Percentiles rank a stretch among this genome's conserved stretches.
Evolutionary conservation across 2,797 vertebrate species (phyloP).

Genomic region (Tapirus indicus): DNA sequence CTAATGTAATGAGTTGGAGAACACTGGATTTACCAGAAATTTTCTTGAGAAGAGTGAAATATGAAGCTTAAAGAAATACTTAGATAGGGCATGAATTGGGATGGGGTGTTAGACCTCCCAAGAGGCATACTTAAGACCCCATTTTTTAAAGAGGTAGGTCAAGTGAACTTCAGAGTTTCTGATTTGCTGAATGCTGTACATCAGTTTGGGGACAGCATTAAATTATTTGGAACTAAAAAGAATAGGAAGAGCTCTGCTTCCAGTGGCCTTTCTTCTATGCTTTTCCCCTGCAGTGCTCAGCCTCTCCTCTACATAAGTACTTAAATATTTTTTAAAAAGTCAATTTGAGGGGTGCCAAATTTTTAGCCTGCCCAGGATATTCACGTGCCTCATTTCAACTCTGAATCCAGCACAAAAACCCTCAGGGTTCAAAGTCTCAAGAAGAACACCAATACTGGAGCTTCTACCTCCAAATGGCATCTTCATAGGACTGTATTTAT

Average conservation of each 20-base stretch:
- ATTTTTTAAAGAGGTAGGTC: background rate
- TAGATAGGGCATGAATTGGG: background rate
- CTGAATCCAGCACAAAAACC: background rate
- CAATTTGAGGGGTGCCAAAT: background rate
- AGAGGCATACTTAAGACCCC: background rate
- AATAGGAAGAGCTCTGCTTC: background rate
- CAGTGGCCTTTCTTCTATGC: background rate
- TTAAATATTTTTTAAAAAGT: background rate
- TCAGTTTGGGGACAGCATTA: background rate
- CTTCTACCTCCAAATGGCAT: background rate
- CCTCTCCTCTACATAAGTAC: background rate
- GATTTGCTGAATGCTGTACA: background rate
- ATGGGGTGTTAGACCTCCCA: background rate
- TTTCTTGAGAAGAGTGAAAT: slow-evolving; percentile 12
- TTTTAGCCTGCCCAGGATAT: background rate
- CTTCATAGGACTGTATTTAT: background rate
- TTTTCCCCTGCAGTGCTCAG: background rate
- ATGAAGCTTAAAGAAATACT: background rate
- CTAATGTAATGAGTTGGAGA: background rate
- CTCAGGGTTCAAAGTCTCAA: background rate
- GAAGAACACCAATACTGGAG: background rate
- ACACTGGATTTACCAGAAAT: background rate
- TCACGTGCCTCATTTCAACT: background rate
- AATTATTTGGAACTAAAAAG: background rate
- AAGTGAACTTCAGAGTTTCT: slow-evolving; percentile 5